Evolutionary conservation across 2,113 vertebrate genomes (phyloP), one percentile per base, ranked within the genome.

Genomic region (Cisticola juncidis): DNA sequence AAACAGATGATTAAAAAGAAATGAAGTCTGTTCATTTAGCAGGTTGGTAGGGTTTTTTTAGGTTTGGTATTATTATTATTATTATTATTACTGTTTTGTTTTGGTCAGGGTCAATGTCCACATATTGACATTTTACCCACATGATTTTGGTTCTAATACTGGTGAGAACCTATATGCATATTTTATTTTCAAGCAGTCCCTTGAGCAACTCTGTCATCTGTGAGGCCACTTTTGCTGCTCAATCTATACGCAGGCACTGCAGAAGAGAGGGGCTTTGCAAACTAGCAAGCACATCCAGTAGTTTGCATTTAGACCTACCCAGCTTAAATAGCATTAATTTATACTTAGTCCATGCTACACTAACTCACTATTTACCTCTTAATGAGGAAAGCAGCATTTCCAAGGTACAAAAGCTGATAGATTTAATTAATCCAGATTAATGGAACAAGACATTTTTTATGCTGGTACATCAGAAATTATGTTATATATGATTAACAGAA

Each of bases 241-340:
- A 29, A 6, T 31, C 21, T 21, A 1, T 17, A 47, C 0, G 0
- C 33, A 77, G 83, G 11, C 5, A 40, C 17, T 38, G 15, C 17
- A 87, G 66, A 80, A 38, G 19, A 65, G 8, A 50, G 40, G 6
- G 29, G 18, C 38, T 54, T 81, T 16, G 29, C 38, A 81, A 68
- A 68, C 18, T 14, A 58, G 11, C 35, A 79, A 54, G 26, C 18
- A 68, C 35, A 68, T 13, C 3, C 6, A 15, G 19, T 45, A 28
- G 17, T 50, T 69, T 61, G 28, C 20, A 28, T 79, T 71, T 42
- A 45, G 26, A 57, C 60, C 5, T 47, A 28, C 47, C 28, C 61
- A 89, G 31, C 18, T 70, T 53, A 66, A 42, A 24, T 31, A 47
- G 25, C 26, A 69, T n/a, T 68, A 47, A 5, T 35, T 79, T 61